Conservation (phyloP, 2,113 vertebrate species). For the Corythaixoides concolor region DNA sequence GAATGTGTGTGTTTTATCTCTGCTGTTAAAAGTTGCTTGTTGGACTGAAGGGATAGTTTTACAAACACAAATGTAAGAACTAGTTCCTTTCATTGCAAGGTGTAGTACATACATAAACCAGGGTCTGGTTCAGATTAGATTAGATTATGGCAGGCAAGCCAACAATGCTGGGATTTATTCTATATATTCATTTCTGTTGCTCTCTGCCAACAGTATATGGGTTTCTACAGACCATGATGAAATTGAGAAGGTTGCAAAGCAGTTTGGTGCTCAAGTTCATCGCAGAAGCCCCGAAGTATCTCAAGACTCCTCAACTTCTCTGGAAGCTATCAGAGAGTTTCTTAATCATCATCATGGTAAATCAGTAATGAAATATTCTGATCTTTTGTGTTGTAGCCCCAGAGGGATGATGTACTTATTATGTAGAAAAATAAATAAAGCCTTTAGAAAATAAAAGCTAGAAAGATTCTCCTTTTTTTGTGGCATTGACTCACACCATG, state of each 20-base stretch:
- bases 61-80: neutral
- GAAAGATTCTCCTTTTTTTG: neutral
- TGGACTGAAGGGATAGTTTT: neutral
- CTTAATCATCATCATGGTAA: slow-evolving; percentile 78
- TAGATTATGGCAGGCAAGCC: neutral
- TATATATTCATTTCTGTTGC: neutral
- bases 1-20: neutral
- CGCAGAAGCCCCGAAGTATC: slow-evolving; percentile 86
- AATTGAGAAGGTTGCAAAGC: slow-evolving; percentile 85
- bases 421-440: neutral
- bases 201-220: slow-evolving; percentile 82
- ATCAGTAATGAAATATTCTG: neutral
- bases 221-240: slow-evolving; percentile 94
- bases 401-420: neutral
- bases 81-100: neutral
- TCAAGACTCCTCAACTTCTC: slow-evolving; percentile 85
- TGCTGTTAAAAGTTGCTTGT: neutral
- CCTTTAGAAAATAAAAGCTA: neutral
- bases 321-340: slow-evolving; percentile 92
- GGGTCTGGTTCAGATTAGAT: neutral
- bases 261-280: slow-evolving; percentile 87
- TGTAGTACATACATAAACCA: neutral
- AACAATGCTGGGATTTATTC: neutral
- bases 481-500: neutral
- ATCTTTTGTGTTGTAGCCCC: neutral